Conservation (phyloP, 2,888 invertebrate species). For the Daptonema setosum region DNA sequence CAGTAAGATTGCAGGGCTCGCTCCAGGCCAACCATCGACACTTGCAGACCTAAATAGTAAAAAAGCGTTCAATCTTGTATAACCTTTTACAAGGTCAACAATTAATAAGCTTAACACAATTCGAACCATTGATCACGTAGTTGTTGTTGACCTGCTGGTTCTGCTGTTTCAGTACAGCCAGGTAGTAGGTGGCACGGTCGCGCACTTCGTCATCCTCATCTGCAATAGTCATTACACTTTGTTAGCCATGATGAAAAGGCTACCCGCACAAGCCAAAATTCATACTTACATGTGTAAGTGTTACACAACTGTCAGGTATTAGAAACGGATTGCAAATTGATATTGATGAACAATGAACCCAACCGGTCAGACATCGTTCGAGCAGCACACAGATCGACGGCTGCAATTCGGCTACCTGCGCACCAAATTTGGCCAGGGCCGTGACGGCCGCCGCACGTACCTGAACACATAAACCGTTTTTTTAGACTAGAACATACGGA, state of each 20-base stretch:
- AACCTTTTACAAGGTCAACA: no score
- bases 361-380: constrained; percentile 72
- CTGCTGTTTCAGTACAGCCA: constrained; percentile 51
- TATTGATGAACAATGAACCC: no score
- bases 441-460: constrained; percentile 60
- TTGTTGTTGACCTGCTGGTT: constrained; percentile 41
- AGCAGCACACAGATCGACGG: constrained; percentile 57
- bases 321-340: no score
- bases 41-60: constrained; percentile 29
- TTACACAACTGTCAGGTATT: no score
- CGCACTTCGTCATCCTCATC: constrained; percentile 51
- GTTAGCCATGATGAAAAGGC: no score
- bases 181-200: constrained; percentile 87
- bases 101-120: neutral
- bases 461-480: no score
- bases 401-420: constrained; percentile 65
- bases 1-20: constrained; percentile 49
- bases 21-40: constrained; percentile 69
- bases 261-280: no score
- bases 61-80: no score
- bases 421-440: constrained; percentile 90
- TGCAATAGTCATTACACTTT: no score
- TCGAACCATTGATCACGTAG: constrained; percentile 36
- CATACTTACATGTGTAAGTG: no score
- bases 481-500: no score